phyloP scores from a whole-genome alignment of 2,797 vertebrate species.

The Okamejei kenojei region DNA sequence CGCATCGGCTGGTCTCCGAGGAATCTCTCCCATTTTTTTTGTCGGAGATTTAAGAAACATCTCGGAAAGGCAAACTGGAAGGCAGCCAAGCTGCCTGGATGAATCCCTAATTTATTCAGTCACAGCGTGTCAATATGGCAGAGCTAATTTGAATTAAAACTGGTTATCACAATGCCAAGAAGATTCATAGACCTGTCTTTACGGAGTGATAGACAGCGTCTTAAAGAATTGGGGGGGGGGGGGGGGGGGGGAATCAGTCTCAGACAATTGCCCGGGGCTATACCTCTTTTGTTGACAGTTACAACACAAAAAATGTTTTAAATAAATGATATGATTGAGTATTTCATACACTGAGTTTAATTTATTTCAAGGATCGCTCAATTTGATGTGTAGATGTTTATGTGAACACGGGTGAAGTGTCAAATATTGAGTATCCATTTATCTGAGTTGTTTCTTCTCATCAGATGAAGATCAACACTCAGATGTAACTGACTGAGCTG shows the following conservation, averaged over 20 bases:
- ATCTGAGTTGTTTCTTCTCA: neutral
- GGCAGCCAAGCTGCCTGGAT: constrained; percentile 18
- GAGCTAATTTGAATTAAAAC: constrained; percentile 39
- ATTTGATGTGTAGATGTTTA: constrained; percentile 33
- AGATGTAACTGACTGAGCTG: neutral
- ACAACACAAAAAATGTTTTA: constrained; percentile 13
- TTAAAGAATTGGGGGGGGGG: neutral
- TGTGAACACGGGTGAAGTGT: constrained; percentile 29
- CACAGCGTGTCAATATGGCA: constrained; percentile 29
- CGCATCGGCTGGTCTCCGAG: constrained; percentile 25
- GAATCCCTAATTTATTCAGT: constrained; percentile 35
- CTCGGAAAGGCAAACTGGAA: constrained; percentile 24
- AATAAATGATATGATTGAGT: constrained; percentile 37
- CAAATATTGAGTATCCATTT: constrained; percentile 28
- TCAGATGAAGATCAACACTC: constrained; percentile 13
- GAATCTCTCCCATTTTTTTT: constrained; percentile 34
- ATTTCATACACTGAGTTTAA: constrained; percentile 14
- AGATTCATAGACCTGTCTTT: constrained; percentile 26
- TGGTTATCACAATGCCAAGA: constrained; percentile 27
- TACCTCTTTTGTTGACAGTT: constrained; percentile 28
- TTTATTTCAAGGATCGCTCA: constrained; percentile 22
- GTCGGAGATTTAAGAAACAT: constrained; percentile 35
- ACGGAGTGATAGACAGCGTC: constrained; percentile 31
- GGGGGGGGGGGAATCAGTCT: neutral
- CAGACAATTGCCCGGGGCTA: constrained; percentile 26